phyloP scores from a whole-genome alignment of 37 sponge, comb jelly and placozoan species.

The Axinella damicornis region DNA sequence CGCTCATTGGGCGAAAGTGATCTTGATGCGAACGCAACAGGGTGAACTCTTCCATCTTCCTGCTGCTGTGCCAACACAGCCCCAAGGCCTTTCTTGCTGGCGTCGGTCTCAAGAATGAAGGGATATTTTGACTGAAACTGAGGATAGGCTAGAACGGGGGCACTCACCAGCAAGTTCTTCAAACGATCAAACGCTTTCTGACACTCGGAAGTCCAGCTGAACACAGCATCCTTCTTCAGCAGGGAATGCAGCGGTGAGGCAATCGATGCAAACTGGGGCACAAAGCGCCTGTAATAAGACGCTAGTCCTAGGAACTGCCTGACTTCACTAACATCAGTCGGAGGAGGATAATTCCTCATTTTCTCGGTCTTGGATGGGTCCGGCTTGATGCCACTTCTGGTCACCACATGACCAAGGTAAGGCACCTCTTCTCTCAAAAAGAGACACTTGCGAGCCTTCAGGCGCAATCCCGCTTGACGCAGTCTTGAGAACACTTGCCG shows the following conservation, averaged over 20 bases:
- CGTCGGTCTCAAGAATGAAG: slow-evolving; percentile 55
- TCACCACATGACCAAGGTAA: slow-evolving; percentile 55
- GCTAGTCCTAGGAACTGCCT: slow-evolving; percentile 38
- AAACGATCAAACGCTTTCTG: slow-evolving; percentile 19
- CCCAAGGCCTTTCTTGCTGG: slow-evolving; percentile 25
- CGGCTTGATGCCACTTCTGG: slow-evolving; percentile 37
- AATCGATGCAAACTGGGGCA: not conserved
- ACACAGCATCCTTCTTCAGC: slow-evolving; percentile 28
- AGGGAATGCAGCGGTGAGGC: slow-evolving; percentile 8
- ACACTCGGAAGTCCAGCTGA: slow-evolving; percentile 36
- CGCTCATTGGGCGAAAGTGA: too few species aligned
- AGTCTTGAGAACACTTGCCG: slow-evolving; percentile 33
- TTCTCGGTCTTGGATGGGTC: slow-evolving; percentile 44
- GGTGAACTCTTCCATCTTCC: slow-evolving; percentile 27
- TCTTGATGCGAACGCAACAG: slow-evolving; percentile 7
- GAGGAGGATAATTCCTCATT: too few species aligned
- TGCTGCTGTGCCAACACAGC: slow-evolving; percentile 42
- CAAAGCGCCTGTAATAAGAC: not conserved
- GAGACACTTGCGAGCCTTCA: slow-evolving; percentile 37
- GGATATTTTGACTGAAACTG: slow-evolving; percentile 38
- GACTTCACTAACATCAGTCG: slow-evolving; percentile 4
- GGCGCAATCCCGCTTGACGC: not conserved
- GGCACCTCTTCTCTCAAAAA: not conserved
- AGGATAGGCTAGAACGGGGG: too few species aligned
- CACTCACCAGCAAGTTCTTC: slow-evolving; percentile 10